These are phyloP conservation scores for Menura novaehollandiae DNA, from an alignment of 2,113 vertebrate genomes.

Conservation along the genomic window DNA sequence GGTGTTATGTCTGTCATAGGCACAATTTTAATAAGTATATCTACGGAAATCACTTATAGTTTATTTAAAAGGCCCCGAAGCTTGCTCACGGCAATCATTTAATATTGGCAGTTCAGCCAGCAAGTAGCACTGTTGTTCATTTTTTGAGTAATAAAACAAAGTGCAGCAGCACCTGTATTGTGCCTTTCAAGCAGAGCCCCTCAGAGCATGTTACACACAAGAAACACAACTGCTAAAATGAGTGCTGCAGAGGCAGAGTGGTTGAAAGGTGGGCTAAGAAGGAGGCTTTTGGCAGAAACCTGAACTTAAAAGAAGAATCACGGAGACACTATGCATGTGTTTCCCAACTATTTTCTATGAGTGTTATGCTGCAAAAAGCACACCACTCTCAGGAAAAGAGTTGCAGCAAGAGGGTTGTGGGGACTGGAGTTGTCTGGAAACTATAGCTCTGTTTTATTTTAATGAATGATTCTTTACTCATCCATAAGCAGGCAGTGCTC, in stretches of 20 bases:
- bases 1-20: background rate
- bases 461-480: background rate
- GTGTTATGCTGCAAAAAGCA: background rate
- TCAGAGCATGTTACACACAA: background rate
- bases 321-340: background rate
- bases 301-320: background rate
- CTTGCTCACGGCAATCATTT: background rate
- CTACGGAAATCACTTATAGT: background rate
- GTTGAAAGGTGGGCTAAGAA: background rate
- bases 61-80: constrained; percentile 9
- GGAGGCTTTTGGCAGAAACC: background rate
- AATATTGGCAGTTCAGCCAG: background rate
- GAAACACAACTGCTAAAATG: background rate
- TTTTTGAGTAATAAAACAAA: background rate
- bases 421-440: background rate
- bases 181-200: background rate
- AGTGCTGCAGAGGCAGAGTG: background rate
- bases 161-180: background rate
- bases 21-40: background rate
- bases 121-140: background rate
- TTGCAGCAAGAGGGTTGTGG: background rate
- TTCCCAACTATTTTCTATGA: background rate
- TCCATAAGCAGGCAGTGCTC: background rate
- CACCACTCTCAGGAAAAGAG: background rate
- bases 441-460: background rate